Conservation (phyloP, 2,888 invertebrate species). For the Anoplius nigerrimus region DNA sequence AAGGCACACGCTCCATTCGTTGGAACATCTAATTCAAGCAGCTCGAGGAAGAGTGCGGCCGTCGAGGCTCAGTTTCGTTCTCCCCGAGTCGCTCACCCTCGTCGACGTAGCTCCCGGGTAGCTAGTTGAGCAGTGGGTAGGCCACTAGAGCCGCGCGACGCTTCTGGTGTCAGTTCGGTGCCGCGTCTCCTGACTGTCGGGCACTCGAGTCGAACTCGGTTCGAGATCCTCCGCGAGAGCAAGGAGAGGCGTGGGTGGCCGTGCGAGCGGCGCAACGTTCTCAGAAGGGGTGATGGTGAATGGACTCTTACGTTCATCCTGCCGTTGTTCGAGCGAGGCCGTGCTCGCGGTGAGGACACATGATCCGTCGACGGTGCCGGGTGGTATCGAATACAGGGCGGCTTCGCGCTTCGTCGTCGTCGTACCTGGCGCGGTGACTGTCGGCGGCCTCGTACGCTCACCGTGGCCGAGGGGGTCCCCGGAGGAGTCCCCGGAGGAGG, state of each 20-base stretch:
- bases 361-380: slow-evolving; percentile 49
- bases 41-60: no score
- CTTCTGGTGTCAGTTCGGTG: no score
- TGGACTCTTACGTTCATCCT: slow-evolving; percentile 56
- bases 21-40: no score
- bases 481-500: slow-evolving; percentile 15
- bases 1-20: no score
- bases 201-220: no score
- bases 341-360: slow-evolving; percentile 49
- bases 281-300: slow-evolving; percentile 63
- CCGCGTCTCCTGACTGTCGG: no score
- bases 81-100: no score
- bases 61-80: no score
- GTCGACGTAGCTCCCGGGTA: no score
- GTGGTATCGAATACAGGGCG: not conserved
- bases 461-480: slow-evolving; percentile 21
- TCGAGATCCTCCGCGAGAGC: not conserved
- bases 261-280: not conserved
- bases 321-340: slow-evolving; percentile 40
- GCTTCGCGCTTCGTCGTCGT: slow-evolving; percentile 14
- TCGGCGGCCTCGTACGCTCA: slow-evolving; percentile 45
- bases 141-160: no score
- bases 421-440: slow-evolving; percentile 64
- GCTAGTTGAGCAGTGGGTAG: no score
- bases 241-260: slow-evolving; percentile 7